Base-by-base conservation (phyloP, 1,140 invertebrate species). In the Latrodectus geometricus region DNA sequence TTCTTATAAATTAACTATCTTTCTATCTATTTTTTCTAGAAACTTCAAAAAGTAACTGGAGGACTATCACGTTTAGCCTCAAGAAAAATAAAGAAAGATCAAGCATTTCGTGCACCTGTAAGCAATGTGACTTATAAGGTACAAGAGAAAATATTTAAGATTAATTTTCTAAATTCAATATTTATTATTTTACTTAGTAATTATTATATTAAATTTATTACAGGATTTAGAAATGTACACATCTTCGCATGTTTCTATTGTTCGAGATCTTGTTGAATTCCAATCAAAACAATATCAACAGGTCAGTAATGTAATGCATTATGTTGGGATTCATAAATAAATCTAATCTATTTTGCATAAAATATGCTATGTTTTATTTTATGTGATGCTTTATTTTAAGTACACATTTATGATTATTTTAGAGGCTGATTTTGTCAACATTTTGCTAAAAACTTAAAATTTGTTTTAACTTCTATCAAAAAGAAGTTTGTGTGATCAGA, bases 31-130 rank as follows among this genome's bases (percentile, higher is more conserved):
- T 35, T 35, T 35, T 35, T 35, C 4, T 48, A 87, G 85, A 86
- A 79, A 85, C 69, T 84, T 11, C 82, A 88, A 66, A 98, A 97
- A 91, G 96, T 99, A 4, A 98, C 97, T 0, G 97, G 97, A 35
- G 97, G 97, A 11, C 90, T 92, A 20, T 88, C 91, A 52, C 93
- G 97, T 79, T 91, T 98, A 35, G 97, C 97, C 0, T 97, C 95
- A 83, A 92, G 97, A 69, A 96, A 95, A 4, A 88, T 96, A 0
- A 95, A 95, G 89, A 93, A 93, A 89, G 94, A 94, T 87, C 92
- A 94, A 69, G 93, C 93, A 4, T 90, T 93, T 9, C 90, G 91
- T 83, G 90, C 93, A 1, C 90, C 92, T 83, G 88, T 92, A 15
- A 91, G 92, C 83, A 92, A 92, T 75, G 81, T 88, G 9, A 56